Evolutionary conservation across 2,888 invertebrate genomes (phyloP).

Genomic region (Amphipoea lucens): DNA sequence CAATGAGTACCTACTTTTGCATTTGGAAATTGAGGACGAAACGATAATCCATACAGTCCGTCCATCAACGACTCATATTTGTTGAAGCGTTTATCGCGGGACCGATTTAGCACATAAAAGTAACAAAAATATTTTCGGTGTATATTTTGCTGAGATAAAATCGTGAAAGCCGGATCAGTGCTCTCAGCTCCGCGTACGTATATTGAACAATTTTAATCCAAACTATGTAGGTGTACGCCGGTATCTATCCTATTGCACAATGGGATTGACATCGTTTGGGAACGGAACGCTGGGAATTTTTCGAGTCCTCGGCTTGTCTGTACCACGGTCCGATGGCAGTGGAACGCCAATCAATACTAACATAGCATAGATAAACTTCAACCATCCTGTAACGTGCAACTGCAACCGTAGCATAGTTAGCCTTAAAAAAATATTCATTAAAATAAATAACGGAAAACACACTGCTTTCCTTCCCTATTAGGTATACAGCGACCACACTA

Average conservation of each 20-base stretch:
- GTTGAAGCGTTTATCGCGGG: slow-evolving; percentile 53
- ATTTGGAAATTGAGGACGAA: slow-evolving; percentile 49
- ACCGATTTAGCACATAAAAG: slow-evolving; percentile 51
- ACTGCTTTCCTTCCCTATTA: not conserved
- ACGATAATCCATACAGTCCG: slow-evolving; percentile 50
- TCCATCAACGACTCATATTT: slow-evolving; percentile 60
- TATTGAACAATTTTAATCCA: slow-evolving; percentile 50
- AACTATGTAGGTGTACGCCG: slow-evolving; percentile 39
- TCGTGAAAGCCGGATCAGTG: slow-evolving; percentile 52
- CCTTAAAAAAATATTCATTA: not conserved
- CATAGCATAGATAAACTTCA: slow-evolving; percentile 14
- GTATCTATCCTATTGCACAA: slow-evolving; percentile 52
- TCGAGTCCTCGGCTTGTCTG: slow-evolving; percentile 25
- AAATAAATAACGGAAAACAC: not conserved
- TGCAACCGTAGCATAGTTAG: not conserved
- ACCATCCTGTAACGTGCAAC: slow-evolving; percentile 17
- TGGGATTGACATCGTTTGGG: slow-evolving; percentile 54
- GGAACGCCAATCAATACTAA: slow-evolving; percentile 48
- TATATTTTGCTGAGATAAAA: slow-evolving; percentile 44
- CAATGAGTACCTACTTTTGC: slow-evolving; percentile 8
- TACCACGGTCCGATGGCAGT: slow-evolving; percentile 27
- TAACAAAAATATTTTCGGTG: slow-evolving; percentile 51
- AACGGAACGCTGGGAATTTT: slow-evolving; percentile 47
- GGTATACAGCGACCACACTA: not conserved
- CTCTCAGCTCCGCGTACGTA: slow-evolving; percentile 36